Conservation (phyloP, 2,888 invertebrate species). For the Drosophila neutralis region DNA sequence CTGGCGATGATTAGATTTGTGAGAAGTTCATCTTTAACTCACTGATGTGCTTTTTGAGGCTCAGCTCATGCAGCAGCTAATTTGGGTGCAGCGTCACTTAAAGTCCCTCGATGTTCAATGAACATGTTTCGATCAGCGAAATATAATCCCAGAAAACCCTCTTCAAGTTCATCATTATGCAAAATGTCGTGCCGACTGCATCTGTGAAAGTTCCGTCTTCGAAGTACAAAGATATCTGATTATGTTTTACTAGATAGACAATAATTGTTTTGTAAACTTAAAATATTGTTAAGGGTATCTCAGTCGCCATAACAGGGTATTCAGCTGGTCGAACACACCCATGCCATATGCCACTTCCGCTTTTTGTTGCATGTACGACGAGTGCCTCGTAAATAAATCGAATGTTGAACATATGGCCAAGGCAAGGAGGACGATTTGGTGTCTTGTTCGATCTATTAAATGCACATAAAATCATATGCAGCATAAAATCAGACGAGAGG, state of each 20-base stretch:
- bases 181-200: neutral
- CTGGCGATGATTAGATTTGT: too few relatives aligned
- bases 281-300: neutral
- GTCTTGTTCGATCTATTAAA: constrained; percentile 70
- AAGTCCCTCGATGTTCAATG: neutral
- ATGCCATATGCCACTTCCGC: constrained; percentile 10
- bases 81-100: too few relatives aligned
- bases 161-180: neutral
- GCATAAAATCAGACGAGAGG: constrained; percentile 34
- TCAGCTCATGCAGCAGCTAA: neutral
- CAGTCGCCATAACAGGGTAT: neutral
- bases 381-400: constrained; percentile 50
- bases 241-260: neutral
- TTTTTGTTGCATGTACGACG: constrained; percentile 7
- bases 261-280: neutral
- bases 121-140: neutral
- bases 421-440: constrained; percentile 11
- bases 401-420: constrained; percentile 44
- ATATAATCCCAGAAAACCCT: neutral
- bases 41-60: accelerated
- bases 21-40: neutral
- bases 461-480: constrained; percentile 64
- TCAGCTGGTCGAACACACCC: neutral
- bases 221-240: accelerated
- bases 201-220: neutral